Percentiles rank a stretch among this genome's conserved stretches.
Evolutionary conservation across 1,140 invertebrate species (phyloP).

Genomic region (Thalassaphorura encarpata): DNA sequence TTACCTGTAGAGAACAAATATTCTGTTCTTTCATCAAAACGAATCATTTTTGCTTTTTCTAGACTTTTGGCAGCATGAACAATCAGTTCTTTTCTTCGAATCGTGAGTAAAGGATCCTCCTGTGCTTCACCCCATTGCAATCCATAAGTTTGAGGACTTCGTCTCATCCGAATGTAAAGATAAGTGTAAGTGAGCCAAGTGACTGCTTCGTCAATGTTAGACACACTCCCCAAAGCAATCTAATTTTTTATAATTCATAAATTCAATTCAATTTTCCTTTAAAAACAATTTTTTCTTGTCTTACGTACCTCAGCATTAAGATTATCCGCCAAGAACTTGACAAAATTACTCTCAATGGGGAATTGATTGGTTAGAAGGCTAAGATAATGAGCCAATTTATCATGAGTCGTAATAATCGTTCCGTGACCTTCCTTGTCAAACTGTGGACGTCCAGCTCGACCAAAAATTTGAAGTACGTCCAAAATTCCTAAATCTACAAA

Average conservation of each 20-base stretch:
- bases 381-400: conserved; percentile 89
- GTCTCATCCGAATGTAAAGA: conserved; percentile 83
- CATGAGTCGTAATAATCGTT: conserved; percentile 88
- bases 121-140: conserved; percentile 58
- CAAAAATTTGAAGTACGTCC: conserved; percentile 99
- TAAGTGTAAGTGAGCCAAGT: conserved; percentile 98
- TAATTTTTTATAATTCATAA: conserved; percentile 36
- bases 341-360: conserved; percentile 96
- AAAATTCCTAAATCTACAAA: conserved; percentile 94
- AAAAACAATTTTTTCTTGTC: too few species aligned
- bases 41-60: conserved; percentile 89
- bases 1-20: conserved; percentile 66
- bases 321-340: conserved; percentile 84
- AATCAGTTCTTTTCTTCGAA: conserved; percentile 65
- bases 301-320: conserved; percentile 85
- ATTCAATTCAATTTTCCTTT: too few species aligned
- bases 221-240: conserved; percentile 86
- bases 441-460: conserved; percentile 90
- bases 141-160: conserved; percentile 87
- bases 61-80: conserved; percentile 65
- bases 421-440: conserved; percentile 85
- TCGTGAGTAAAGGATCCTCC: conserved; percentile 64
- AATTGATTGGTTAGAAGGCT: conserved; percentile 90
- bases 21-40: conserved; percentile 73
- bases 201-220: conserved; percentile 89